Conservation (phyloP, 2,888 invertebrate species). For the Plagiodera versicolora region DNA sequence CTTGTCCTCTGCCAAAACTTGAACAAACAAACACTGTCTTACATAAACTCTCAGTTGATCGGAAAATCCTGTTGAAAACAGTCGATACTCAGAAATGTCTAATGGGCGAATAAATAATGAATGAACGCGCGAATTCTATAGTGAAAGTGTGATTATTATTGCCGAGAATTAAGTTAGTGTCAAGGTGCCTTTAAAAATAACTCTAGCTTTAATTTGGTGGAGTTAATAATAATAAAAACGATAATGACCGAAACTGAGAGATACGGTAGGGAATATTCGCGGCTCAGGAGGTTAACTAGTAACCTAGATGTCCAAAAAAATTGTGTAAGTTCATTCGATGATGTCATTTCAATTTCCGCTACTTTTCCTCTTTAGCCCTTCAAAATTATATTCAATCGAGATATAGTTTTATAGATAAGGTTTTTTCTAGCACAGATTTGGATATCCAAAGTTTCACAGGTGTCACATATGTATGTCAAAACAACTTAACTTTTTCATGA, state of each 20-base stretch:
- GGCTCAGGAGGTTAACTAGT: constrained; percentile 68
- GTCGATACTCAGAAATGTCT: constrained; percentile 23
- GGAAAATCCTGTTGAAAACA: constrained; percentile 33
- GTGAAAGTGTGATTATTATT: constrained; percentile 22
- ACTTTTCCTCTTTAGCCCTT: too few relatives aligned
- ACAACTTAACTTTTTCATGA: too few relatives aligned
- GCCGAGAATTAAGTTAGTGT: not conserved
- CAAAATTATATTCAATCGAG: too few relatives aligned
- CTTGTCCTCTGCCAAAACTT: constrained; percentile 41
- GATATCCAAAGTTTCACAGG: too few relatives aligned
- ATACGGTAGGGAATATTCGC: constrained; percentile 71
- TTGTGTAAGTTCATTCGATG: constrained; percentile 71
- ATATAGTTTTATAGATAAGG: too few relatives aligned
- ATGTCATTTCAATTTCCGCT: too few relatives aligned
- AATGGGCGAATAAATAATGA: constrained; percentile 23
- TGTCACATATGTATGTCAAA: too few relatives aligned
- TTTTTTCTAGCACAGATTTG: too few relatives aligned
- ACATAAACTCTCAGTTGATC: constrained; percentile 43
- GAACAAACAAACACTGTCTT: constrained; percentile 41
- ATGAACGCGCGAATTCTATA: constrained; percentile 17
- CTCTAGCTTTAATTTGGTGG: constrained; percentile 7
- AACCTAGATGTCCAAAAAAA: constrained; percentile 68
- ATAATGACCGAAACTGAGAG: constrained; percentile 42
- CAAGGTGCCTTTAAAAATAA: constrained; percentile 16
- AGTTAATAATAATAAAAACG: constrained; percentile 2